phyloP scores from a whole-genome alignment of 2,797 vertebrate genomes.

The Lacerta bilineata region DNA sequence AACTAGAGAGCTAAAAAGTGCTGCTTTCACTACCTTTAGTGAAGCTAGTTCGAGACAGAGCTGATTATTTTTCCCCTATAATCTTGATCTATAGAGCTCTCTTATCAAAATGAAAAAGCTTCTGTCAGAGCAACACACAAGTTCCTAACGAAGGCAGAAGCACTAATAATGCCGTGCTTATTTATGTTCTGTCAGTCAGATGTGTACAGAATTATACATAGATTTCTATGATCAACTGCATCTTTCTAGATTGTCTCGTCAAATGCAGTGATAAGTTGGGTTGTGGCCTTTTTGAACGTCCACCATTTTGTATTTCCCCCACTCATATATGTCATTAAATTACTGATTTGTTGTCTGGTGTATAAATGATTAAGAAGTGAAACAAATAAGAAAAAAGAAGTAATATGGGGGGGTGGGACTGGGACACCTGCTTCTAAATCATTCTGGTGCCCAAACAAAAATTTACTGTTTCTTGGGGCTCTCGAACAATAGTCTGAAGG shows the following conservation, averaged over 20 bases:
- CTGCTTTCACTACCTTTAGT: too few relatives aligned
- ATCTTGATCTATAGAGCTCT: background rate
- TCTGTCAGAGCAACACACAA: background rate
- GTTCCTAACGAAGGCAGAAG: background rate
- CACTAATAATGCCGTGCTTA: background rate
- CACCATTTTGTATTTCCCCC: too few relatives aligned
- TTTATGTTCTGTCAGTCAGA: background rate
- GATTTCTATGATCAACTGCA: background rate
- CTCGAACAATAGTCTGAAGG: too few relatives aligned
- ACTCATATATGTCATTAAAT: too few relatives aligned
- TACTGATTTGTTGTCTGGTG: too few relatives aligned
- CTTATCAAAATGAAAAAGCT: background rate
- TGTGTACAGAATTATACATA: background rate
- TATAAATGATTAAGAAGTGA: too few relatives aligned
- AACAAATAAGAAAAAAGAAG: too few relatives aligned
- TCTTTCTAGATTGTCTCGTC: background rate
- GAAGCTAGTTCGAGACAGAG: too few relatives aligned
- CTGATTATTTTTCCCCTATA: background rate
- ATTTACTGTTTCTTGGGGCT: too few relatives aligned
- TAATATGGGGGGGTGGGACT: fast-evolving
- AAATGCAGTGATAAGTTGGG: background rate
- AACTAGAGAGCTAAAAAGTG: background rate
- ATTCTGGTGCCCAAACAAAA: too few relatives aligned
- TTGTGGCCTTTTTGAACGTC: background rate
- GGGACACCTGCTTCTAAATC: too few relatives aligned